These are phyloP conservation scores for Celastrina argiolus DNA, from an alignment of 2,888 invertebrate species.

Conservation along the genomic window DNA sequence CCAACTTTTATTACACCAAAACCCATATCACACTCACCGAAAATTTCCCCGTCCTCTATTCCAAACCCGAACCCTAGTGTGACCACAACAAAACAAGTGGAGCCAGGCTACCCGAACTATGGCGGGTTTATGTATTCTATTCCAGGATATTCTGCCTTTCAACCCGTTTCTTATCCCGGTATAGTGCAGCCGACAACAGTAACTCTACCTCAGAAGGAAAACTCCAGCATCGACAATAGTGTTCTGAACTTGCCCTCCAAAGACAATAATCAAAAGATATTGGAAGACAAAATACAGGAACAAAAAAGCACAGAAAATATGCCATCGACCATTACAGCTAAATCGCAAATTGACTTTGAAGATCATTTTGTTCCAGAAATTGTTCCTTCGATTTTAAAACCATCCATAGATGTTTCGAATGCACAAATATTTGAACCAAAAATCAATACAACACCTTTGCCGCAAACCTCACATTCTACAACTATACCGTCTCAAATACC, in stretches of 20 bases:
- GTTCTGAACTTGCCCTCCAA: conserved; percentile 38
- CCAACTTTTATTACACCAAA: conserved; percentile 52
- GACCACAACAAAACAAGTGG: conserved; percentile 54
- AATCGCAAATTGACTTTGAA: conserved; percentile 58
- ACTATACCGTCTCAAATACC: conserved; percentile 42
- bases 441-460: conserved; percentile 54
- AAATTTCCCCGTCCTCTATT: conserved; percentile 71
- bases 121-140: conserved; percentile 63
- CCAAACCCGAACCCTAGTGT: conserved; percentile 69
- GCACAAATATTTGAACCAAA: conserved; percentile 46
- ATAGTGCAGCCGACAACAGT: conserved; percentile 43
- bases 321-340: conserved; percentile 34
- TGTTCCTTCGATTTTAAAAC: conserved; percentile 42
- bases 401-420: conserved; percentile 39
- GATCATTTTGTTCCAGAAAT: conserved; percentile 62
- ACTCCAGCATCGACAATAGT: conserved; percentile 42
- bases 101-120: conserved; percentile 56
- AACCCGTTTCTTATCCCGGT: conserved; percentile 57
- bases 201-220: conserved; percentile 40
- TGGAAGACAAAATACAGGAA: conserved; percentile 24
- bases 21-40: conserved; percentile 58
- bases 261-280: conserved; percentile 37
- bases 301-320: conserved; percentile 31
- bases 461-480: conserved; percentile 56
- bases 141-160: conserved; percentile 71